Evolutionary conservation across 37 sponge, comb jelly and placozoan species (phyloP), one percentile per base, ranked within the genome.

Genomic region (Spongilla lacustris): DNA sequence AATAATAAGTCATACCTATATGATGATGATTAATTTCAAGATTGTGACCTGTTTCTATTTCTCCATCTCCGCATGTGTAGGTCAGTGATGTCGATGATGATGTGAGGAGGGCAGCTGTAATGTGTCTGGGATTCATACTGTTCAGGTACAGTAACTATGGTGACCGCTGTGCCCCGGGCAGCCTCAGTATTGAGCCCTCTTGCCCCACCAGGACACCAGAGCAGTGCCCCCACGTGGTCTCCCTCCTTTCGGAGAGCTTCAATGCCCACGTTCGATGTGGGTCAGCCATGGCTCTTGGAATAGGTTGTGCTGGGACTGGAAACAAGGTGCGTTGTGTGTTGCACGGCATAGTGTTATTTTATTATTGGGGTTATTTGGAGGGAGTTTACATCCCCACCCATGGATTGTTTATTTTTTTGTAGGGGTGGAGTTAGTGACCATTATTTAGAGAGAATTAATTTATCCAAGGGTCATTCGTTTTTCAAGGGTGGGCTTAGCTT

Each of bases 181-280:
- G 1, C 73, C 12, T 72, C 14, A 13, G 31, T 14, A 17, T 58
- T 58, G 58, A 58, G 58, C 21, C 19, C 14, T 58, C 58, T 17
- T 19, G 4, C 0, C 58, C 41, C 76, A 36, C 10, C 83, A 88
- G 92, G 48, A 87, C 87, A 67, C 94, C 94, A 21, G 97, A 99
- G 75, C 97, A 95, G 90, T 99, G 99, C 81, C 99, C 99, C 4
- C 81, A 83, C 72, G 96, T 97, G 26, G 99, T 99, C 48, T 91
- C 96, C 6, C 89, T 99, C 46, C 89, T 99, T 4, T 83, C 97
- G 0, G 99, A 99, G 94, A 96, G 97, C 82, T 99, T 95, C 88
- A 99, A 99, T 84, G 91, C 98, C 29, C 98, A 99, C 86, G 96
- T 99, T 71, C 71, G 99, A 67, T 92, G 92, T 83, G 99, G 99